Evolutionary conservation across 2,113 vertebrate species (phyloP).

Genomic region (Rhagologus leucostigma): DNA sequence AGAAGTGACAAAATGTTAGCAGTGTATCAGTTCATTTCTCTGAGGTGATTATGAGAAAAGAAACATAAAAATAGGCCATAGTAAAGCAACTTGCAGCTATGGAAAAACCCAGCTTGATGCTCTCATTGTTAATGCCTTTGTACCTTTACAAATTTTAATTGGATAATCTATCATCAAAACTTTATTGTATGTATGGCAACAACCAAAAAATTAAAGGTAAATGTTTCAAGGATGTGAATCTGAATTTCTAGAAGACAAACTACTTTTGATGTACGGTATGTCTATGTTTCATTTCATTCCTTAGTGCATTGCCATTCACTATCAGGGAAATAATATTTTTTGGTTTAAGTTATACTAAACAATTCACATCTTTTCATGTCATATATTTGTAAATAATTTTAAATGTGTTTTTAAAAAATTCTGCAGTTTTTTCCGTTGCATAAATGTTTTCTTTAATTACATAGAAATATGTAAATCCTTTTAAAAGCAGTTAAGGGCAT

Average conservation of each 20-base stretch:
- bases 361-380: not conserved
- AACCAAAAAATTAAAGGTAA: not conserved
- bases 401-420: not conserved
- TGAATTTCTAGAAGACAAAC: not conserved
- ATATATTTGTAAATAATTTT: not conserved
- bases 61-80: not conserved
- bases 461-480: not conserved
- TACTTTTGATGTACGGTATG: not conserved
- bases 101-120: not conserved
- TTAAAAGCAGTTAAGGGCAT: not conserved
- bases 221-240: not conserved
- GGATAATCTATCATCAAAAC: not conserved
- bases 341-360: not conserved
- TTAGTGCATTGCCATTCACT: not conserved
- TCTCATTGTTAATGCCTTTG: not conserved
- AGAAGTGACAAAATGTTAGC: conserved; percentile 7
- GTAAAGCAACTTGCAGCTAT: not conserved
- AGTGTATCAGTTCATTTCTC: not conserved
- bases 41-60: conserved; percentile 4
- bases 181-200: not conserved
- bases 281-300: not conserved
- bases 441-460: not conserved
- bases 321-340: not conserved
- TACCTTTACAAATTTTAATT: not conserved
- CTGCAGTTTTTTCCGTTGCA: not conserved